Conservation (phyloP, 2,113 vertebrate species). For the Erythrocebus patas region DNA sequence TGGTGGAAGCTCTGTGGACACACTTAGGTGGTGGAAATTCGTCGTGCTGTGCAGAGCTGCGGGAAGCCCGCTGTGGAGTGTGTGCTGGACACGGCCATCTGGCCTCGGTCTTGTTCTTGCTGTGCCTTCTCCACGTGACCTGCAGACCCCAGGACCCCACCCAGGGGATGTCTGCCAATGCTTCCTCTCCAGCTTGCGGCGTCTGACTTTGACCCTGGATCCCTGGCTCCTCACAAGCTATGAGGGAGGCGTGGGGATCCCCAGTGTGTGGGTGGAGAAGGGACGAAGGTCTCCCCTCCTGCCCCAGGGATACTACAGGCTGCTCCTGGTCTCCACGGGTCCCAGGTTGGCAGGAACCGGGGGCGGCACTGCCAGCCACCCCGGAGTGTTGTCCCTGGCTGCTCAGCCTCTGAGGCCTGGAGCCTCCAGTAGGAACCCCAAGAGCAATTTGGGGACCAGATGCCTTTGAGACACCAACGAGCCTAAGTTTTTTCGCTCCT, state of each 20-base stretch:
- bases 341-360: background rate
- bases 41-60: rapidly evolving
- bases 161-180: background rate
- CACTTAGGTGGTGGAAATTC: background rate
- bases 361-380: background rate
- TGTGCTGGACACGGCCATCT: rapidly evolving
- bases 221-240: background rate
- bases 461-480: background rate
- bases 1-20: background rate
- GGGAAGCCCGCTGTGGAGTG: background rate
- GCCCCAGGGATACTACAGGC: too few relatives aligned
- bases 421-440: background rate
- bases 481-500: background rate
- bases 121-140: background rate
- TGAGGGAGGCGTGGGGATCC: background rate
- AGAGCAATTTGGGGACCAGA: background rate
- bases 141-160: background rate
- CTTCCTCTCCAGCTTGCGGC: background rate
- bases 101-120: background rate
- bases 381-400: background rate
- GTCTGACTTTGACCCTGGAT: background rate
- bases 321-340: background rate
- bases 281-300: background rate
- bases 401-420: background rate
- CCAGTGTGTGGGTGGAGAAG: too few relatives aligned